These are phyloP conservation scores for Glossophaga mutica DNA, from an alignment of 2,797 vertebrate species.

Conservation along the genomic window DNA sequence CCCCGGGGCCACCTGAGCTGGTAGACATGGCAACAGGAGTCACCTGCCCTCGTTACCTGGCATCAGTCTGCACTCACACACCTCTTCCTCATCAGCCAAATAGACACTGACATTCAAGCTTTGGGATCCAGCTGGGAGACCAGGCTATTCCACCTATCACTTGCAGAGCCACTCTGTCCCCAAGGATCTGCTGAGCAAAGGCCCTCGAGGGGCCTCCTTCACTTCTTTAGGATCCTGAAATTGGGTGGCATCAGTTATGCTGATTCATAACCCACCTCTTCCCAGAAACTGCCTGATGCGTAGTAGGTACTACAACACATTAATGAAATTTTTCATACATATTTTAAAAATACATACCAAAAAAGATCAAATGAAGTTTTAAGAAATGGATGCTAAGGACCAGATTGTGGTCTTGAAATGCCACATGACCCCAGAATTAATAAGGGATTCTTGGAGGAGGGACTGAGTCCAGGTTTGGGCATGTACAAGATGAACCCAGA, in stretches of 20 bases:
- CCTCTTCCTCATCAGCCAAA: not conserved
- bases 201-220: not conserved
- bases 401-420: not conserved
- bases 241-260: not conserved
- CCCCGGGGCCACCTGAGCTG: not conserved
- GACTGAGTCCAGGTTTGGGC: not conserved
- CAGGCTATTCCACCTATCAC: not conserved
- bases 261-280: not conserved
- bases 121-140: not conserved
- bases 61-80: not conserved
- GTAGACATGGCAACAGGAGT: conserved; percentile 20
- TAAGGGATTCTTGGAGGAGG: not conserved
- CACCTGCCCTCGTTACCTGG: not conserved
- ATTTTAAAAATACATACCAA: not conserved
- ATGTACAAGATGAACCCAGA: not conserved
- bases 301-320: not conserved
- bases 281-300: not conserved
- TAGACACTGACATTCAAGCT: not conserved
- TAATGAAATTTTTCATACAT: not conserved
- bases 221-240: not conserved
- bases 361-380: not conserved
- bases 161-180: not conserved
- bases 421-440: not conserved
- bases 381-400: not conserved
- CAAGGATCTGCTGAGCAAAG: not conserved